phyloP scores from a whole-genome alignment of 92 coral and sea anemone species.

The Phymanthus crucifer region DNA sequence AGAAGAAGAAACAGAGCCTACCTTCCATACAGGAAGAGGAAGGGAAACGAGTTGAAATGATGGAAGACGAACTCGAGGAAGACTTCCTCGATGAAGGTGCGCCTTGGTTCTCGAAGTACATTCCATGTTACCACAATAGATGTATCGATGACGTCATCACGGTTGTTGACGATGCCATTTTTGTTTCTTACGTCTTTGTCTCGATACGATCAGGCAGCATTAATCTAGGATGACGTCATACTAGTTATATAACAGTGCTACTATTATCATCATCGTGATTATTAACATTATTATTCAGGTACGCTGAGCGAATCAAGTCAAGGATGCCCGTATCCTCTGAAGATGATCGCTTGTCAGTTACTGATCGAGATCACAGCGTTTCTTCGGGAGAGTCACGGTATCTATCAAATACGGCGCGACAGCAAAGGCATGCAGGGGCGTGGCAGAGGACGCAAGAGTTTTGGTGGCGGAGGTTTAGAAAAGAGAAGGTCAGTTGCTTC shows the following conservation, averaged over 20 bases:
- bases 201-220: too few relatives aligned
- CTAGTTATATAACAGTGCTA: too few relatives aligned
- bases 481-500: slow-evolving; percentile 38
- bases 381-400: slow-evolving; percentile 95
- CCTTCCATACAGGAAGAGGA: slow-evolving; percentile 72
- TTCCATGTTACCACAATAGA: background rate
- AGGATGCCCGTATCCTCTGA: slow-evolving; percentile 85
- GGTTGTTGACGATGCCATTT: too few relatives aligned
- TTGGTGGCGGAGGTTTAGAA: slow-evolving; percentile 33
- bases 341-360: slow-evolving; percentile 97
- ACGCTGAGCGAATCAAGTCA: slow-evolving; percentile 81
- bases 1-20: slow-evolving; percentile 48
- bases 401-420: slow-evolving; percentile 67
- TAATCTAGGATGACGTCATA: too few relatives aligned
- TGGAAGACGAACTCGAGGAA: slow-evolving; percentile 74
- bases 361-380: slow-evolving; percentile 97
- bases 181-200: too few relatives aligned
- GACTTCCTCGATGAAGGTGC: slow-evolving; percentile 97
- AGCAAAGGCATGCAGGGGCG: slow-evolving; percentile 48
- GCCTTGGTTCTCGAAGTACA: background rate
- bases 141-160: background rate
- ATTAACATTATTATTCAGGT: slow-evolving; percentile 65
- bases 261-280: too few relatives aligned
- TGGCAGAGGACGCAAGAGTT: slow-evolving; percentile 53
- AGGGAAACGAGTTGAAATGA: slow-evolving; percentile 31